Evolutionary conservation across 2,888 invertebrate genomes (phyloP), one percentile per base, ranked within the genome.

Genomic region (Rutpela maculata): DNA sequence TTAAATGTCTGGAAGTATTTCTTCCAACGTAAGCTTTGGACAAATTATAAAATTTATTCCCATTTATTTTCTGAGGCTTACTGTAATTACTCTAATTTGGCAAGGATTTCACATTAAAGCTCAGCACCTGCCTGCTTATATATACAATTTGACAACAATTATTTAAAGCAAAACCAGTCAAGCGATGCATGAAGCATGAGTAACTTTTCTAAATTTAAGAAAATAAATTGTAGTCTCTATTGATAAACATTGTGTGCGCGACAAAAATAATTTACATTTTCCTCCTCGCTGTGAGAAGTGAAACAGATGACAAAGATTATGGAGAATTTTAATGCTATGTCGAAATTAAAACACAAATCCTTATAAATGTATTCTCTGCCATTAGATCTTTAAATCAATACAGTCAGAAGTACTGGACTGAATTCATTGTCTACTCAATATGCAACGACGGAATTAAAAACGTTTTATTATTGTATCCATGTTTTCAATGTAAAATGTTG

Each of bases 161-260:
- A 68, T 68, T 68, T 68, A 59, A 56, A 69, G 57, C 31, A 69
- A 12, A 19, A 18, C 26, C 38, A 57, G 57, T 69, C 69, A 56
- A 17, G 56, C 7, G 31, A 56, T 22, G 57, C 17, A 22, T 56
- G 67, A 31, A 22, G 57, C 17, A 22, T 56, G 67, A 56, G 55
- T 69, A 59, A 69, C 57, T n/a, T 57, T 57, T 26, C 69, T 69
- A 69, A 59, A 56, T 57, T 57, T 69, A 69, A 57, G 26, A 17
- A 6, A 22, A 15, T 22, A 11, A 22, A 55, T 50, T 31, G 26
- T 15, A 55, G 31, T n/a, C 9, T 35, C 56, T 69, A 69, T 38
- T 69, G 59, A 69, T 69, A 59, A 69, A 69, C 31, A 69, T 59
- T 67, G 26, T 56, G 26, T 56, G 15, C 9, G 17, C 62, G 10